Conservation (phyloP, 2,888 invertebrate genomes). For the Polia nebulosa region DNA sequence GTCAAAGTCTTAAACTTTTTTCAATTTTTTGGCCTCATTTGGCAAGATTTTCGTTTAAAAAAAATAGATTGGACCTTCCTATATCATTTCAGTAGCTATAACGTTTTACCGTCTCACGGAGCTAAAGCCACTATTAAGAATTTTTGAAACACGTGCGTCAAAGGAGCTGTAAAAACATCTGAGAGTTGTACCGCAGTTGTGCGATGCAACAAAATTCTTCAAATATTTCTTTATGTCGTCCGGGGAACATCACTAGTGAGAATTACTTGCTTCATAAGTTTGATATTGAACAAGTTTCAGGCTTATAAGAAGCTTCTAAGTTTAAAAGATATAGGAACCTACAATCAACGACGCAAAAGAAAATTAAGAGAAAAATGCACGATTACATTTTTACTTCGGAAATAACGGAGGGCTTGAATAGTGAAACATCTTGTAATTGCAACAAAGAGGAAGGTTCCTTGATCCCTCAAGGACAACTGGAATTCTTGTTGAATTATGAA, state of each 20-base stretch:
- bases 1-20: neutral
- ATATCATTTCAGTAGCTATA: conserved; percentile 13
- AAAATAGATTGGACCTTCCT: conserved; percentile 17
- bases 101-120: conserved; percentile 13
- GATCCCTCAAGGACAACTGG: neutral
- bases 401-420: neutral
- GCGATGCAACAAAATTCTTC: conserved; percentile 34
- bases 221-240: conserved; percentile 57
- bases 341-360: conserved; percentile 5
- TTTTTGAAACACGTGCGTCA: conserved; percentile 22
- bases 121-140: conserved; percentile 16
- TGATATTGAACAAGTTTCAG: conserved; percentile 51
- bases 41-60: neutral
- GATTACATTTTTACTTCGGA: neutral
- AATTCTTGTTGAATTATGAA: neutral
- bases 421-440: neutral
- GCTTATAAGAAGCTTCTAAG: conserved; percentile 23
- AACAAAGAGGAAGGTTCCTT: neutral
- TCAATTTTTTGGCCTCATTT: too few relatives aligned
- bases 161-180: conserved; percentile 38
- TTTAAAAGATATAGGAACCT: conserved; percentile 24
- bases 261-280: conserved; percentile 49
- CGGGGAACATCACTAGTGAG: conserved; percentile 29
- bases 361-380: neutral
- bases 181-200: neutral